These are phyloP conservation scores for Timema cristinae DNA, from an alignment of 2,888 invertebrate species.

Conservation along the genomic window DNA sequence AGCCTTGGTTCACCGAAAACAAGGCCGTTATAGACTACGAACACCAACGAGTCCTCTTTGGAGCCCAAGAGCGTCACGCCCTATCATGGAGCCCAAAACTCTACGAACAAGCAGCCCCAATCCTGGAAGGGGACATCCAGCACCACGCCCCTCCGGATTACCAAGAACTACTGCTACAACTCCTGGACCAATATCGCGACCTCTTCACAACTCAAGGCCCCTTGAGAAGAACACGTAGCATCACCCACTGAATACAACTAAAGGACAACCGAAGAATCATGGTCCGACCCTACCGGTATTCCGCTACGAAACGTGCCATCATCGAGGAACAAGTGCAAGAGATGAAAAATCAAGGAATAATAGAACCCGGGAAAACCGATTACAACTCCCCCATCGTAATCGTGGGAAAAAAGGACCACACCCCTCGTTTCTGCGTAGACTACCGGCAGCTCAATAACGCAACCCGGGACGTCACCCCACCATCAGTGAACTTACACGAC, in stretches of 20 bases:
- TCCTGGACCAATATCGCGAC: background rate
- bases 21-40: background rate
- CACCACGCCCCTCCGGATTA: background rate
- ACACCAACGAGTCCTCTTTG: background rate
- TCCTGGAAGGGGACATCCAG: background rate
- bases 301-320: background rate
- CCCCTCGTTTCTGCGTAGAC: conserved; percentile 28
- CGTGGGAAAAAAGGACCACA: conserved; percentile 28
- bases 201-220: background rate
- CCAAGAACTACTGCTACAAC: background rate
- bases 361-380: conserved; percentile 2
- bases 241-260: background rate
- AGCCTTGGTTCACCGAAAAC: background rate
- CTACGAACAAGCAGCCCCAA: background rate
- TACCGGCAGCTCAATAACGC: conserved; percentile 24
- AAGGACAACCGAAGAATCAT: background rate
- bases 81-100: background rate
- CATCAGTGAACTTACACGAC: conserved; percentile 24
- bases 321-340: background rate
- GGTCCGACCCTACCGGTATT: background rate
- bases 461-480: conserved; percentile 18
- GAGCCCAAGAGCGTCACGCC: background rate
- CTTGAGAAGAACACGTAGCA: background rate
- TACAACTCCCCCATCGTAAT: conserved; percentile 23
- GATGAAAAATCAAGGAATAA: background rate